Conservation (phyloP, 2,113 vertebrate species). For the Setophaga petechia region DNA sequence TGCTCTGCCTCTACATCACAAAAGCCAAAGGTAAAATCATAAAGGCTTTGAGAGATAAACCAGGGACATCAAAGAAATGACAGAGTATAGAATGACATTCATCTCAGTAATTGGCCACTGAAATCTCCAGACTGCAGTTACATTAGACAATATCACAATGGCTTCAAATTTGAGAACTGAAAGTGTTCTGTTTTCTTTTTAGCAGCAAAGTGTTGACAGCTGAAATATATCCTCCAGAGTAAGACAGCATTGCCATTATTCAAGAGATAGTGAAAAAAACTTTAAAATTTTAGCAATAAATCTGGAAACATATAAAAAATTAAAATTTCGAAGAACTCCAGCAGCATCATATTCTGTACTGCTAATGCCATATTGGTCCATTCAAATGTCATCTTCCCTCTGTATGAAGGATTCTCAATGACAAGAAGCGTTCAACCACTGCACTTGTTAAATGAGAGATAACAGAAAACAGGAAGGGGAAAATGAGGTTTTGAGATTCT, state of each 20-base stretch:
- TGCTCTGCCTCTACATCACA: slow-evolving; percentile 32
- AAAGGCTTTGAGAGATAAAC: slow-evolving; percentile 15
- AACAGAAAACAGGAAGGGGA: neutral
- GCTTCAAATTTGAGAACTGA: neutral
- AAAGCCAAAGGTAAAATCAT: slow-evolving; percentile 28
- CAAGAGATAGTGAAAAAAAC: neutral
- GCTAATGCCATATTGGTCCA: neutral
- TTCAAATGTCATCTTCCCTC: neutral
- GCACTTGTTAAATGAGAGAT: neutral
- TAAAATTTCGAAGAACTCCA: neutral
- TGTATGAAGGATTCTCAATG: neutral
- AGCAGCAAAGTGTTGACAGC: neutral
- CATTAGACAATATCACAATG: neutral
- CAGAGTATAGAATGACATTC: slow-evolving; percentile 18
- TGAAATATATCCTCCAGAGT: neutral
- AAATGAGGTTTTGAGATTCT: neutral
- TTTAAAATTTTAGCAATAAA: neutral
- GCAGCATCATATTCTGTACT: neutral
- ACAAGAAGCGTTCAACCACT: neutral
- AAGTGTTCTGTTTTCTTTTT: neutral
- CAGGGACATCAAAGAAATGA: neutral
- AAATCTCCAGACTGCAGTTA: slow-evolving; percentile 38
- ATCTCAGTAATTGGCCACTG: slow-evolving; percentile 52
- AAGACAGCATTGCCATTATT: neutral
- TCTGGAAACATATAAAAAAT: neutral